Evolutionary conservation across 2,113 vertebrate genomes (phyloP).

Genomic region (Nycticorax nycticorax): DNA sequence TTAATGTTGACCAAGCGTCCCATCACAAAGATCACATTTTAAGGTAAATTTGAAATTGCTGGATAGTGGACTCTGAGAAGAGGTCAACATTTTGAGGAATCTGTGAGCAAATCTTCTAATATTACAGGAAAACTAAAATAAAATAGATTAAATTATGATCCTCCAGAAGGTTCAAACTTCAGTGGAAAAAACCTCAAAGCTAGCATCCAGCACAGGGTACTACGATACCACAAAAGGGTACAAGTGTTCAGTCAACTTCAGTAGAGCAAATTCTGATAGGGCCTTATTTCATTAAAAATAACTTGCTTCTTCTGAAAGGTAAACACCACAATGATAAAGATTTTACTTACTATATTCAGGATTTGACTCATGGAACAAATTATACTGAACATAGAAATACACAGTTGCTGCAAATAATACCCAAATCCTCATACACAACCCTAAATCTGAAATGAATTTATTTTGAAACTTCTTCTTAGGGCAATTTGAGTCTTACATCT

Average conservation of each 20-base stretch:
- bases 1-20: background rate
- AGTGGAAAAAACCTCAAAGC: background rate
- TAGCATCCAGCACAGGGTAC: background rate
- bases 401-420: background rate
- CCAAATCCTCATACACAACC: background rate
- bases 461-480: background rate
- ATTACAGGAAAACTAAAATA: background rate
- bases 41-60: background rate
- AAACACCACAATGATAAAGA: background rate
- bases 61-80: background rate
- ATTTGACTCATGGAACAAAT: background rate
- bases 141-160: background rate
- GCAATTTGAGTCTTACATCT: background rate
- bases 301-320: background rate
- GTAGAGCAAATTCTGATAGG: background rate
- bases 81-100: background rate
- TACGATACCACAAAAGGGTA: background rate
- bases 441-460: background rate
- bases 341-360: background rate
- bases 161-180: background rate
- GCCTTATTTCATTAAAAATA: background rate
- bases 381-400: background rate
- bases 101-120: background rate
- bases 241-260: background rate
- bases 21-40: background rate